These are phyloP conservation scores for Lycia hirtaria DNA, from an alignment of 2,888 invertebrate genomes.

Conservation along the genomic window DNA sequence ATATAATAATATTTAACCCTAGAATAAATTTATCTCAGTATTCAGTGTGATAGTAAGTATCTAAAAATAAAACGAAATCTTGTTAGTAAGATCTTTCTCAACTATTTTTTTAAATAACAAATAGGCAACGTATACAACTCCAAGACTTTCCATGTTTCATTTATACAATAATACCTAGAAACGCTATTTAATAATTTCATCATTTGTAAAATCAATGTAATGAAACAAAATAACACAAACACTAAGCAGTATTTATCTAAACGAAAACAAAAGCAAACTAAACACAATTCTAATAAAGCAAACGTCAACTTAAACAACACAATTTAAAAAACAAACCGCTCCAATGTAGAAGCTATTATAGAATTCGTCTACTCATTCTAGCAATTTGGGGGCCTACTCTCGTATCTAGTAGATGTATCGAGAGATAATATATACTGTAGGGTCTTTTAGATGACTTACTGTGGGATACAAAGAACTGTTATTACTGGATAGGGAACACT, in stretches of 20 bases:
- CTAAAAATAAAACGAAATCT: too few species aligned
- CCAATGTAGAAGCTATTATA: conserved; percentile 53
- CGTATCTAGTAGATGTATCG: conserved; percentile 48
- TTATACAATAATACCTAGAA: too few species aligned
- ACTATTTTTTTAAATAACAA: too few species aligned
- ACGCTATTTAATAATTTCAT: background rate
- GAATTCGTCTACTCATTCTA: conserved; percentile 64
- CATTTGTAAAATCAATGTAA: background rate
- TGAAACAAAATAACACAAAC: background rate
- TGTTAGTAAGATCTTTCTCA: too few species aligned
- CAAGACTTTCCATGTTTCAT: too few species aligned
- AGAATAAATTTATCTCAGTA: too few species aligned
- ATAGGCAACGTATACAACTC: too few species aligned
- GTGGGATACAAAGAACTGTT: conserved; percentile 7
- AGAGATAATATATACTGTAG: conserved; percentile 53
- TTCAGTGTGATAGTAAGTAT: too few species aligned
- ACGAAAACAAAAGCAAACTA: conserved; percentile 4
- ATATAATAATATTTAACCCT: too few species aligned
- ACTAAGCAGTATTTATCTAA: conserved; percentile 5
- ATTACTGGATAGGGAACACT: conserved; percentile 19
- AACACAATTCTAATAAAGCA: conserved; percentile 14
- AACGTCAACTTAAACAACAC: conserved; percentile 37
- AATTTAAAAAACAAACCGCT: conserved; percentile 44
- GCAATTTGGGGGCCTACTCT: conserved; percentile 52
- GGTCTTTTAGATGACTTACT: conserved; percentile 54